Evolutionary conservation across 1,140 invertebrate species (phyloP).

Genomic region (Drosophila oshimai): DNA sequence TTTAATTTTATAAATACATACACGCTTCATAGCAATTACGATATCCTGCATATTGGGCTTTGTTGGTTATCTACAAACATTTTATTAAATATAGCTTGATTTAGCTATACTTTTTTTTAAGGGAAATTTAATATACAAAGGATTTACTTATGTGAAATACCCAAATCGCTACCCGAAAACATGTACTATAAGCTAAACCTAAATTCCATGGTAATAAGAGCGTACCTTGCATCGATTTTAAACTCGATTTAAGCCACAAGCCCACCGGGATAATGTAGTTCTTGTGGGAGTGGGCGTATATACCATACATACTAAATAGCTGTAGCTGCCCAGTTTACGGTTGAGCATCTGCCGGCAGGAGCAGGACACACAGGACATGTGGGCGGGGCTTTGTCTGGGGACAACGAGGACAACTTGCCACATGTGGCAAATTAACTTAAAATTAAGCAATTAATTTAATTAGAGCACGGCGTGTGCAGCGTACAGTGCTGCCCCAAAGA

Average conservation of each 20-base stretch:
- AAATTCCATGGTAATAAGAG: background rate
- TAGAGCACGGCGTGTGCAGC: slow-evolving; percentile 55
- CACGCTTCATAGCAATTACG: too few species aligned
- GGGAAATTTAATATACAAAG: too few species aligned
- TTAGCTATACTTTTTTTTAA: too few species aligned
- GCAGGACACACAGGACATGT: slow-evolving; percentile 40
- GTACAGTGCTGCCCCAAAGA: slow-evolving; percentile 35
- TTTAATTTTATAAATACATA: too few species aligned
- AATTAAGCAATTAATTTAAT: slow-evolving; percentile 81
- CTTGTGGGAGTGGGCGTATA: slow-evolving; percentile 38
- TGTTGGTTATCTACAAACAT: too few species aligned
- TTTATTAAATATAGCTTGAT: too few species aligned
- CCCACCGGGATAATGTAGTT: slow-evolving; percentile 35
- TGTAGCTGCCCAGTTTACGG: slow-evolving; percentile 45
- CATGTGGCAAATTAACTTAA: slow-evolving; percentile 80
- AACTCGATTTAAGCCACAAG: slow-evolving; percentile 10
- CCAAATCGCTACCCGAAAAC: too few species aligned
- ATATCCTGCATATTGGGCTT: too few species aligned
- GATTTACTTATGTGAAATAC: too few species aligned
- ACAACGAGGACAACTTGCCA: slow-evolving; percentile 56
- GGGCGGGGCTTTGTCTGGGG: slow-evolving; percentile 30
- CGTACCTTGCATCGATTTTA: background rate
- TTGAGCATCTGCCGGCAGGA: slow-evolving; percentile 31
- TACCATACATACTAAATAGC: too few species aligned
- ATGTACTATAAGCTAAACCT: slow-evolving; percentile 4